Evolutionary conservation across 2,113 vertebrate genomes (phyloP).

Genomic region (Eonycteris spelaea): DNA sequence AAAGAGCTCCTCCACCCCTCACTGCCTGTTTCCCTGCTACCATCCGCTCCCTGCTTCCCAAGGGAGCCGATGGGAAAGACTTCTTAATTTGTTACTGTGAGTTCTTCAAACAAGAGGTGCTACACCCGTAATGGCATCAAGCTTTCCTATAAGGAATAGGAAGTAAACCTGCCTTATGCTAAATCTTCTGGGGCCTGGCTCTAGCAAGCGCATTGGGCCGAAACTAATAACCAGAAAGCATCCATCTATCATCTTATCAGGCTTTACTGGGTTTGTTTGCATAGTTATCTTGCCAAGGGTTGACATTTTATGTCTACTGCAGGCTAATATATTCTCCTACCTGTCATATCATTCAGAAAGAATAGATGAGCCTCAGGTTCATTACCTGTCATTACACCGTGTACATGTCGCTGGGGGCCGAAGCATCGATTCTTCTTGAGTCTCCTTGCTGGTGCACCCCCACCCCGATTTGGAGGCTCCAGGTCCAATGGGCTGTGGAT

Average conservation of each 20-base stretch:
- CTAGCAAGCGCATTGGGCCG: conserved; percentile 15
- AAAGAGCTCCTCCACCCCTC: neutral
- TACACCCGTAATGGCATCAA: neutral
- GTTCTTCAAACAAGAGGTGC: neutral
- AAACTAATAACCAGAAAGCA: conserved; percentile 54
- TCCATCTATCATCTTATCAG: conserved; percentile 62
- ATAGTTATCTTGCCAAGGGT: conserved; percentile 56
- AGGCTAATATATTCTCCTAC: conserved; percentile 60
- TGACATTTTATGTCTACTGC: conserved; percentile 34
- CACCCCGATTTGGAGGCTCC: neutral
- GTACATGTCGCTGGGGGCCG: conserved; percentile 9
- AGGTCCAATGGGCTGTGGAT: neutral
- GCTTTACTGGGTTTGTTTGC: conserved; percentile 47
- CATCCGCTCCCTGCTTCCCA: neutral
- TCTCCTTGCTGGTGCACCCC: neutral
- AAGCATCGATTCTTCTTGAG: conserved; percentile 47
- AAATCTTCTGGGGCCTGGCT: conserved; percentile 51
- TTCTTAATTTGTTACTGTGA: conserved; percentile 36
- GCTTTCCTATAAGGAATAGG: neutral
- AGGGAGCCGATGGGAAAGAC: neutral
- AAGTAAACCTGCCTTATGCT: conserved; percentile 30
- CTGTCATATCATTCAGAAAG: conserved; percentile 48
- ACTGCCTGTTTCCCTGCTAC: neutral
- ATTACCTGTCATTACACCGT: conserved; percentile 73
- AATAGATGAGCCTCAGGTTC: conserved; percentile 25